Percentiles rank a stretch among this genome's conserved stretches.
phyloP scores from a whole-genome alignment of 2,797 vertebrate species.

The Ctenochaetus hawaiiensis region DNA sequence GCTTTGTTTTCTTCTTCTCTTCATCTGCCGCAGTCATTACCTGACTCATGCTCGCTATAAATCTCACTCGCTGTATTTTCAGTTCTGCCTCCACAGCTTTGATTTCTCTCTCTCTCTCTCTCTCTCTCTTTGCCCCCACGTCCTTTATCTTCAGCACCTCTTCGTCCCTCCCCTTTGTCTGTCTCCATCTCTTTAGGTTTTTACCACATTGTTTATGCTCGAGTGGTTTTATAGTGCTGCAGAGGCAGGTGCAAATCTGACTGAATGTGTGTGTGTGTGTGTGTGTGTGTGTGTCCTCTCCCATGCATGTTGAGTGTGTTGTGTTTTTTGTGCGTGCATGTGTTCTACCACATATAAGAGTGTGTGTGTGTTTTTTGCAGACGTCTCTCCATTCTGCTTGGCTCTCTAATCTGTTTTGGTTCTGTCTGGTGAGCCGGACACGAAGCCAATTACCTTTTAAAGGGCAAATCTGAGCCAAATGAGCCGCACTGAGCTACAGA shows the following conservation, averaged over 20 bases:
- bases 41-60: conserved; percentile 1
- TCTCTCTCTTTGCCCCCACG: not conserved
- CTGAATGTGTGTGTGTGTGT: conserved; percentile 1
- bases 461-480: conserved; percentile 83
- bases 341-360: conserved; percentile 11
- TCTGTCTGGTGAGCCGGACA: conserved; percentile 84
- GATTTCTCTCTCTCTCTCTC: conserved; percentile 7
- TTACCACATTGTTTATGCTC: conserved; percentile 34
- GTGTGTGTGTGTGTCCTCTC: conserved; percentile 8
- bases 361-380: conserved; percentile 55
- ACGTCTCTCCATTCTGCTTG: conserved; percentile 60
- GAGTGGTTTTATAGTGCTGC: conserved; percentile 39
- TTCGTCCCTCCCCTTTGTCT: not conserved
- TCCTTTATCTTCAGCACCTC: conserved; percentile 29
- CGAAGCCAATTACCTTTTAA: conserved; percentile 86
- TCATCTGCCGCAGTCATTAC: conserved; percentile 6
- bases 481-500: conserved; percentile 68
- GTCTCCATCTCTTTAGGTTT: conserved; percentile 39
- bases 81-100: conserved; percentile 5
- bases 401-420: conserved; percentile 85
- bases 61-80: conserved; percentile 23
- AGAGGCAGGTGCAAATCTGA: conserved; percentile 39
- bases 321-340: conserved; percentile 36
- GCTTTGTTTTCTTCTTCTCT: conserved; percentile 8
- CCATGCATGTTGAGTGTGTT: conserved; percentile 12